Conservation (phyloP, 2,888 invertebrate genomes). For the Auanema freiburgensis region DNA sequence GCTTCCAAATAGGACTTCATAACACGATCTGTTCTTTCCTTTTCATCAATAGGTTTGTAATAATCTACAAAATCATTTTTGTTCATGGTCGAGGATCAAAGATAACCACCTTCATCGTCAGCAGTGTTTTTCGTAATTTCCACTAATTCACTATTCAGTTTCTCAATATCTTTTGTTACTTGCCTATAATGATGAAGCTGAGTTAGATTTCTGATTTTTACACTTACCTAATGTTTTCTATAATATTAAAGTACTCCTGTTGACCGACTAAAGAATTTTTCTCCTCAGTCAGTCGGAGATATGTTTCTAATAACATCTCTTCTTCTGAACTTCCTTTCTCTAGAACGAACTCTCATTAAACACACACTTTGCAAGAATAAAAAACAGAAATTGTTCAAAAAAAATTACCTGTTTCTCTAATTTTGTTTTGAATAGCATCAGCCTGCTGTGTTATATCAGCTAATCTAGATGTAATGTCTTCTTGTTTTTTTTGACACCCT, state of each 20-base stretch:
- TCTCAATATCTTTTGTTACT: constrained; percentile 21
- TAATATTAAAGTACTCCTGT: constrained; percentile 48
- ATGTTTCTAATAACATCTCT: constrained; percentile 36
- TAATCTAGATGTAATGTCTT: constrained; percentile 29
- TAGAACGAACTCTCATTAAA: constrained; percentile 10
- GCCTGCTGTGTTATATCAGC: constrained; percentile 32
- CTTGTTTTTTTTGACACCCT: constrained; percentile 34
- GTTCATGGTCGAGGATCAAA: not conserved
- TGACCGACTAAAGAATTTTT: constrained; percentile 37
- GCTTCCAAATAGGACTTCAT: constrained; percentile 44
- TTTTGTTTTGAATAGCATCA: constrained; percentile 31
- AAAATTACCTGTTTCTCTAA: constrained; percentile 25
- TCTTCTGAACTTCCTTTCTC: constrained; percentile 50
- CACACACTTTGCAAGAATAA: not conserved
- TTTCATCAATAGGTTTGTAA: constrained; percentile 46
- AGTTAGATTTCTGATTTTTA: not conserved
- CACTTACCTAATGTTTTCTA: constrained; percentile 34
- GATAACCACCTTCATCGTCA: constrained; percentile 10
- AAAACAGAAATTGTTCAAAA: not conserved
- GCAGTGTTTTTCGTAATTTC: constrained; percentile 16
- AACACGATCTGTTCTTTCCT: constrained; percentile 42
- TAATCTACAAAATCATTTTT: constrained; percentile 22
- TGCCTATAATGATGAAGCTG: constrained; percentile 5
- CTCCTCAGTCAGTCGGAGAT: constrained; percentile 46
- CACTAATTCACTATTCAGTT: constrained; percentile 20